phyloP scores from a whole-genome alignment of 2,888 invertebrate species.

The Ichneumoninae sp. region DNA sequence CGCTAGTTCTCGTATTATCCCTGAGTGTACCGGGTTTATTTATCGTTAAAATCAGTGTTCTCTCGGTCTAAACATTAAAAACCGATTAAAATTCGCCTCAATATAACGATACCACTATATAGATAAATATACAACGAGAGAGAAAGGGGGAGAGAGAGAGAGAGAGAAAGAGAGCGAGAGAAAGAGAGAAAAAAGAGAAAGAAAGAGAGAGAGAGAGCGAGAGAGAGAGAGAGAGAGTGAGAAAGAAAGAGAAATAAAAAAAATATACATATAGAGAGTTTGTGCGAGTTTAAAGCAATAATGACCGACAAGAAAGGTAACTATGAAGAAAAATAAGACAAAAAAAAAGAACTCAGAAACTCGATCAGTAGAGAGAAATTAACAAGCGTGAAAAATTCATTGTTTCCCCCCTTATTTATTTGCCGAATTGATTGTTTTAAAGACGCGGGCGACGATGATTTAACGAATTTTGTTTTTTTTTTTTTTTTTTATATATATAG shows the following conservation, averaged over 20 bases:
- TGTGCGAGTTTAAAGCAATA: constrained; percentile 79
- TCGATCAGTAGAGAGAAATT: constrained; percentile 55
- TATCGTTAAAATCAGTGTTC: constrained; percentile 77
- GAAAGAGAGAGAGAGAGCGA: constrained; percentile 4
- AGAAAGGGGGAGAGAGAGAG: constrained; percentile 11
- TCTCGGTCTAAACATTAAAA: constrained; percentile 38
- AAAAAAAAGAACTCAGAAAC: constrained; percentile 21
- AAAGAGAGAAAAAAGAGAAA: constrained; percentile 15
- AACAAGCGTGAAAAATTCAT: constrained; percentile 36
- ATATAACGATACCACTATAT: constrained; percentile 3
- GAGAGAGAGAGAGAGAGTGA: background rate
- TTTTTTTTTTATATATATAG: background rate
- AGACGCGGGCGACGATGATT: background rate
- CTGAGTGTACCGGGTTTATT: constrained; percentile 38
- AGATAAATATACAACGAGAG: constrained; percentile 14
- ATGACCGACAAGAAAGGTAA: constrained; percentile 85
- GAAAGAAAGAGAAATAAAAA: constrained; percentile 13
- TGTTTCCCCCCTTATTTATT: constrained; percentile 7
- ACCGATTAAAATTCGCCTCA: constrained; percentile 7
- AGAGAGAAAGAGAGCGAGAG: background rate
- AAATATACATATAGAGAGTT: constrained; percentile 53
- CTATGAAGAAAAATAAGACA: constrained; percentile 74
- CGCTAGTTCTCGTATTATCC: constrained; percentile 53
- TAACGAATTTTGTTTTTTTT: background rate
- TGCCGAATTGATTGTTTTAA: background rate